Evolutionary conservation across 2,113 vertebrate genomes (phyloP).

Genomic region (Gymnorhina tibicen): DNA sequence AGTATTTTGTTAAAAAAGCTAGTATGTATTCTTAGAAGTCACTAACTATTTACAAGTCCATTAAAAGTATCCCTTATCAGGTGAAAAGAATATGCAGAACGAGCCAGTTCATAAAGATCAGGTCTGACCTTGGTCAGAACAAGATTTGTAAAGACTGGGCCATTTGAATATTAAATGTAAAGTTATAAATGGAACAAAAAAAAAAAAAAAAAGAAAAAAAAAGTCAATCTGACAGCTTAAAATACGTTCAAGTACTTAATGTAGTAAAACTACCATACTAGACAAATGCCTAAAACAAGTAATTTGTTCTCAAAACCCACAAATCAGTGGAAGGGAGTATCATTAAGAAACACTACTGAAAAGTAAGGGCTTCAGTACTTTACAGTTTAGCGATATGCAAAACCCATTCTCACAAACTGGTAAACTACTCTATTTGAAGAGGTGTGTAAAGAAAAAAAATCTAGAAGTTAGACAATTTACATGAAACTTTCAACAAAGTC

Average conservation of each 20-base stretch:
- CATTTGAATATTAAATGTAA: not conserved
- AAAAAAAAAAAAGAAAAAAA: not conserved
- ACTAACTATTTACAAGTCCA: not conserved
- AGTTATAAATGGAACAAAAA: not conserved
- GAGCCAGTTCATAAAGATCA: not conserved
- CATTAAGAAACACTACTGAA: not conserved
- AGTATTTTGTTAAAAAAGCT: not conserved
- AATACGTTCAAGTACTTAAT: not conserved
- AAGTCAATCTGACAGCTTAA: not conserved
- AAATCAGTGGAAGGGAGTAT: not conserved
- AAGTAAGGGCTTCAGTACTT: not conserved
- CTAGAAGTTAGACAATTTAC: not conserved
- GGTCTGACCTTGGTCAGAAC: not conserved
- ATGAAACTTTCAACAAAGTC: not conserved
- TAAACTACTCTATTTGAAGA: not conserved
- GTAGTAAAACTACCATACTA: not conserved
- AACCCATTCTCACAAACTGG: not conserved
- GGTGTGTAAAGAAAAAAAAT: not conserved
- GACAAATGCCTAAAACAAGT: not conserved
- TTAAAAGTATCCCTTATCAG: not conserved
- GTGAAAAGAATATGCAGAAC: not conserved
- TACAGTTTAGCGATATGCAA: not conserved
- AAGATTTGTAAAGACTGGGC: not conserved
- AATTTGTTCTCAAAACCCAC: not conserved
- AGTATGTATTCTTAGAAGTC: not conserved